Conservation (phyloP, 2,888 invertebrate genomes). For the Drosophila falleni region DNA sequence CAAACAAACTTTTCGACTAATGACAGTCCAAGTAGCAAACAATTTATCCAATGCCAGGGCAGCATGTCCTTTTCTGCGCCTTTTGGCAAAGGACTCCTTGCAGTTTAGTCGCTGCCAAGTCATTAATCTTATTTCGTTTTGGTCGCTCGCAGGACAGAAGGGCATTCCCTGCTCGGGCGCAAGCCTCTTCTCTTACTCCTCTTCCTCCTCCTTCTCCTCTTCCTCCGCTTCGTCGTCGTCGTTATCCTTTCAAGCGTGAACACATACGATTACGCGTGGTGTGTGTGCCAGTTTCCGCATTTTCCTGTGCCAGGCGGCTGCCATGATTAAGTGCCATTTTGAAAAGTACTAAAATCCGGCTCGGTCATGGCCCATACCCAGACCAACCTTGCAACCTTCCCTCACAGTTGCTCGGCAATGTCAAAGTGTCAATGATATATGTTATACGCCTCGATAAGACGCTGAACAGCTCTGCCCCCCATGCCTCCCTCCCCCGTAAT, state of each 20-base stretch:
- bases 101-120: slow-evolving; percentile 70
- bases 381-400: slow-evolving; percentile 34
- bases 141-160: slow-evolving; percentile 55
- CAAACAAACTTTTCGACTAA: slow-evolving; percentile 84
- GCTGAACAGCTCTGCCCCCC: slow-evolving; percentile 39
- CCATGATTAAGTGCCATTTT: slow-evolving; percentile 85
- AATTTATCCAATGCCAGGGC: slow-evolving; percentile 78
- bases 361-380: slow-evolving; percentile 72
- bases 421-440: slow-evolving; percentile 84
- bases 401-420: slow-evolving; percentile 56
- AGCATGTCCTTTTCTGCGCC: slow-evolving; percentile 55
- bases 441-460: slow-evolving; percentile 81
- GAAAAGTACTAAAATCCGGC: slow-evolving; percentile 85
- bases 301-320: slow-evolving; percentile 82
- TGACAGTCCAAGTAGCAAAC: slow-evolving; percentile 83
- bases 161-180: slow-evolving; percentile 24
- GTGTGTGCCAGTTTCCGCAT: slow-evolving; percentile 83
- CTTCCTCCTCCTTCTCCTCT: background rate
- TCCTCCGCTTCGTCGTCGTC: slow-evolving; percentile 41
- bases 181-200: slow-evolving; percentile 22
- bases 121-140: slow-evolving; percentile 84
- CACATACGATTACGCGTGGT: slow-evolving; percentile 84
- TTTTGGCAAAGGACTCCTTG: slow-evolving; percentile 18
- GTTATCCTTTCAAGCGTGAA: slow-evolving; percentile 85
- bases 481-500: background rate